Percentiles rank a stretch among this genome's conserved stretches.
Conservation (phyloP, 2,113 vertebrate species). For the Cyanoliseus patagonus region DNA sequence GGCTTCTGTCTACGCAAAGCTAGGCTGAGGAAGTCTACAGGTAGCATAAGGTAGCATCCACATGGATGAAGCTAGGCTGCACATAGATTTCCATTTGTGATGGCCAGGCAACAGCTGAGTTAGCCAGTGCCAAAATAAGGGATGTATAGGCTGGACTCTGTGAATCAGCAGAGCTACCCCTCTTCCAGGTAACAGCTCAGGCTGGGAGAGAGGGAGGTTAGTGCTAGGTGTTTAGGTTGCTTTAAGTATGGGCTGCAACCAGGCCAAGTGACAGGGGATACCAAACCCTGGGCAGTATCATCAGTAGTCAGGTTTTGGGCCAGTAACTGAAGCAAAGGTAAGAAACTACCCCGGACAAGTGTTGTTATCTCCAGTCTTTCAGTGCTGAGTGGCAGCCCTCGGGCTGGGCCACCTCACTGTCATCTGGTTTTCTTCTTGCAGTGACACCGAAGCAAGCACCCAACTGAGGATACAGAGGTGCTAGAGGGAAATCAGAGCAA, state of each 20-base stretch:
- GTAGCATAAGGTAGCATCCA: background rate
- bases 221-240: background rate
- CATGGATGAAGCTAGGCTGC: background rate
- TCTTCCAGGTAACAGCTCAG: background rate
- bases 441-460: background rate
- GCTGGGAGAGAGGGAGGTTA: background rate
- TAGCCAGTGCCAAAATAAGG: background rate
- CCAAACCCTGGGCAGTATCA: background rate
- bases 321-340: background rate
- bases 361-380: background rate
- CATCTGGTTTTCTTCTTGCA: background rate
- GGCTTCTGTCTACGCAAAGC: background rate
- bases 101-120: background rate
- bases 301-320: background rate
- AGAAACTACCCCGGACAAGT: background rate
- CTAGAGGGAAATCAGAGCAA: background rate
- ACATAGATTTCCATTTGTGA: background rate
- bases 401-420: background rate
- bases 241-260: background rate
- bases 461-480: background rate
- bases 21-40: background rate
- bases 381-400: accelerated
- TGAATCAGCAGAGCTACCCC: background rate
- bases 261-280: background rate
- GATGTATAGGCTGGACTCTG: background rate